These are phyloP conservation scores for Amblyteles armatorius DNA, from an alignment of 2,888 invertebrate genomes.

Conservation along the genomic window DNA sequence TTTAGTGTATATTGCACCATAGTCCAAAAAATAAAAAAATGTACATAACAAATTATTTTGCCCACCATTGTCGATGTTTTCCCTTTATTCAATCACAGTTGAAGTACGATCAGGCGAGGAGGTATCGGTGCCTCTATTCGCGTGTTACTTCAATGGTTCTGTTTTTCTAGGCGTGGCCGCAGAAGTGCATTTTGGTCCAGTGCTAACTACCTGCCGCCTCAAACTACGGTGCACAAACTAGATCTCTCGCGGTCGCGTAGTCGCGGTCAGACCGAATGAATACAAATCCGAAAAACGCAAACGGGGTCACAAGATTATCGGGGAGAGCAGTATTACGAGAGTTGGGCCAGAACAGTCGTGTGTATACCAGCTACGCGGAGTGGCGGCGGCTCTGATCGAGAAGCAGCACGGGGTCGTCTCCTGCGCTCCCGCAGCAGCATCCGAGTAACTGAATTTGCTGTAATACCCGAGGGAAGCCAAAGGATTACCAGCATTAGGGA, in stretches of 20 bases:
- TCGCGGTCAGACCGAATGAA: conserved; percentile 61
- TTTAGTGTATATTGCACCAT: no score
- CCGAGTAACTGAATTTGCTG: conserved; percentile 78
- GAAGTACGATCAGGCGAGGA: background rate
- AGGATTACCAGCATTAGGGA: conserved; percentile 81
- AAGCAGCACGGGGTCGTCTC: conserved; percentile 54
- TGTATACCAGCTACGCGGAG: conserved; percentile 22
- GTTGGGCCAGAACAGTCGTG: conserved; percentile 5
- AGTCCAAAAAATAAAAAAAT: no score
- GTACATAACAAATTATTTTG: background rate
- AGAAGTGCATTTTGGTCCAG: conserved; percentile 14
- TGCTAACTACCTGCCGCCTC: conserved; percentile 15
- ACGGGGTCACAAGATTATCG: conserved; percentile 72
- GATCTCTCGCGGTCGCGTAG: conserved; percentile 44
- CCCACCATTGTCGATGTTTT: background rate
- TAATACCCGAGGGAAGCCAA: conserved; percentile 80
- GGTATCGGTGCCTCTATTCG: background rate
- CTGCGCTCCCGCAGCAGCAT: conserved; percentile 48
- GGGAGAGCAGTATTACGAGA: conserved; percentile 14
- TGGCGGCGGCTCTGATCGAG: conserved; percentile 57
- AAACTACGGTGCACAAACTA: conserved; percentile 23
- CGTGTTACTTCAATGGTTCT: conserved; percentile 15
- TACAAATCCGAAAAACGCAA: conserved; percentile 73
- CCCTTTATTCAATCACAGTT: background rate
- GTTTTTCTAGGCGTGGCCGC: conserved; percentile 54